These are phyloP conservation scores for Amphiprion percula DNA, from an alignment of 2,113 vertebrate genomes.

Conservation along the genomic window DNA sequence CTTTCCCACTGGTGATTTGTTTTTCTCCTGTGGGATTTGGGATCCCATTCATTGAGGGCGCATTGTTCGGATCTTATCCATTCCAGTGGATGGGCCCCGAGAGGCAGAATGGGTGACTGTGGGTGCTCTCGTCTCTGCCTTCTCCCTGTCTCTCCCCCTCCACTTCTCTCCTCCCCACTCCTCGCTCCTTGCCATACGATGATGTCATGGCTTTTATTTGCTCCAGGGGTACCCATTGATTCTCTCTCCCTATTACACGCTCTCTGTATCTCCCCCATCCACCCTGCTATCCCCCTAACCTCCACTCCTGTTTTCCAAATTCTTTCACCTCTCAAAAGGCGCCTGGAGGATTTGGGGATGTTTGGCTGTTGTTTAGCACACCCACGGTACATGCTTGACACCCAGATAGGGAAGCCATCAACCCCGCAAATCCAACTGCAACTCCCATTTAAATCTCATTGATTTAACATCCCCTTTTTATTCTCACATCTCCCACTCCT, in stretches of 20 bases:
- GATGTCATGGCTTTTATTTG: conserved; percentile 83
- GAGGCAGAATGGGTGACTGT: conserved; percentile 74
- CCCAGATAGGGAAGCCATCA: conserved; percentile 68
- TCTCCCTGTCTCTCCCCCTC: conserved; percentile 32
- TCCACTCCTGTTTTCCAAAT: conserved; percentile 67
- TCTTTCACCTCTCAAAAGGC: conserved; percentile 73
- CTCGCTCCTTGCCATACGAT: conserved; percentile 74
- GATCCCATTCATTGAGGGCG: conserved; percentile 76
- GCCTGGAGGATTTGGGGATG: conserved; percentile 77
- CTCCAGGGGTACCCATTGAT: conserved; percentile 75
- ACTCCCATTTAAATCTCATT: conserved; percentile 68
- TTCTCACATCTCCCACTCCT: conserved; percentile 61
- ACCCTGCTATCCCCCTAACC: conserved; percentile 32
- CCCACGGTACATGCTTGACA: conserved; percentile 75
- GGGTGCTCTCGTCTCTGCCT: conserved; percentile 61
- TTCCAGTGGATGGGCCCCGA: conserved; percentile 77
- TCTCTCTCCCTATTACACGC: conserved; percentile 72
- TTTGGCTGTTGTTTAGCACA: conserved; percentile 78
- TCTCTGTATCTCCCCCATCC: conserved; percentile 69
- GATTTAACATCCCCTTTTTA: conserved; percentile 69
- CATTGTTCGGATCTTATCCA: conserved; percentile 82
- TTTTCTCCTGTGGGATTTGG: conserved; percentile 81
- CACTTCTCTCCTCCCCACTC: conserved; percentile 53
- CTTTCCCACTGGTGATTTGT: conserved; percentile 79
- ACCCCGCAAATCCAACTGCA: conserved; percentile 59